Evolutionary conservation across 2,113 vertebrate species (phyloP), one percentile per base, ranked within the genome.

Genomic region (Sorex fumeus): DNA sequence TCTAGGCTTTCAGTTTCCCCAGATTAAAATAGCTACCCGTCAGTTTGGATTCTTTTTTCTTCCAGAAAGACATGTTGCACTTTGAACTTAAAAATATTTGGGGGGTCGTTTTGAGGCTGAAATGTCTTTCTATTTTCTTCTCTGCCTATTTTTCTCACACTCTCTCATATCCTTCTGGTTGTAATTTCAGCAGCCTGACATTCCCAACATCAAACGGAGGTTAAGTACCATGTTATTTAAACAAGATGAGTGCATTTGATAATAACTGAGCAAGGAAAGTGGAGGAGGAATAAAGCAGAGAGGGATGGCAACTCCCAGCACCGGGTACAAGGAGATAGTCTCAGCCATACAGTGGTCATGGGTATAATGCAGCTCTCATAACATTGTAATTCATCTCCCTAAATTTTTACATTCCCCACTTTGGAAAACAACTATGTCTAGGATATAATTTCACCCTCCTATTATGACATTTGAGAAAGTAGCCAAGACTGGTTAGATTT

Each of bases 171-270:
- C 23, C 62, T 96, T 64, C 93, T 95, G 92, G 84, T n/a, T 92
- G 77, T 93, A 96, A 97, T 96, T 97, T 97, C 90, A 97, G 76
- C 79, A 95, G 32, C 64, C 77, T 72, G 88, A 87, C 78, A 75
- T 96, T 98, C 78, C 88, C 86, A 90, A 91, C 96, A 97, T 97
- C 95, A 97, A 97, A 97, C 4, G n/a, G 94, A 94, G 92, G 91
- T 95, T 96, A 97, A 97, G 78, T 83, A 87, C 84, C 45, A 3
- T 91, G 85, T 95, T 97, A 95, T 97, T 98, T 97, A 97, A 97
- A 97, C 94, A 97, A 97, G 95, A 95, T 95, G 95, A 88, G 94
- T 79, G 75, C 62, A 94, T 97, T 96, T 94, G 96, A 96, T 97
- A 97, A 97, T 96, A 93, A 95, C 18, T 0, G 40, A 95, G 71